Percentiles rank a stretch among this genome's conserved stretches.
phyloP scores from a whole-genome alignment of 2,888 invertebrate genomes.

The Rhagonycha lutea region DNA sequence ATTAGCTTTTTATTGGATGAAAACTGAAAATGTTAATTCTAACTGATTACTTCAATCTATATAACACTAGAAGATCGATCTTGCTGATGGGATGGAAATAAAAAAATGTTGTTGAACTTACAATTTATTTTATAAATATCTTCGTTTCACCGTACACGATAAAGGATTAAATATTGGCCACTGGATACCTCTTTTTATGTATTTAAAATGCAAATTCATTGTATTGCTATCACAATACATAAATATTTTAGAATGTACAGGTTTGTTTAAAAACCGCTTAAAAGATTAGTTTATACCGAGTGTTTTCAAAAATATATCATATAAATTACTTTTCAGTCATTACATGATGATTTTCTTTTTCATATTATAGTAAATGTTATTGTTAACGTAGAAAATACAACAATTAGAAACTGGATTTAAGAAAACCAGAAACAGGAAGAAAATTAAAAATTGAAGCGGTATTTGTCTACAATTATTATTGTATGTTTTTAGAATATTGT shows the following conservation, averaged over 20 bases:
- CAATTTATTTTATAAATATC: not conserved
- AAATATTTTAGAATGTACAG: not conserved
- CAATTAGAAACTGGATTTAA: not conserved
- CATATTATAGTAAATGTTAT: not conserved
- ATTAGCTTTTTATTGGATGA: not conserved
- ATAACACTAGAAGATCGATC: not conserved
- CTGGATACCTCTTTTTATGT: not conserved
- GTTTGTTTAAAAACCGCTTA: not conserved
- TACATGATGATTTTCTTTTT: not conserved
- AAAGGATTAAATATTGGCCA: not conserved
- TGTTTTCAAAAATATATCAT: not conserved
- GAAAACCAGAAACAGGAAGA: not conserved
- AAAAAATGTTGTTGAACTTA: not conserved
- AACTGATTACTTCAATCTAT: not conserved
- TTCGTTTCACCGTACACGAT: not conserved
- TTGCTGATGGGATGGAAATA: not conserved
- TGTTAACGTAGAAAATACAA: not conserved
- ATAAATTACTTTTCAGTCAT: not conserved
- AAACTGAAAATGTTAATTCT: not conserved
- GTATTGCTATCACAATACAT: not conserved
- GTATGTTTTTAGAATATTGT: not conserved
- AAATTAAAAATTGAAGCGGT: not conserved
- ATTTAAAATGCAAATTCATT: not conserved
- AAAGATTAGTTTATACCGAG: not conserved
- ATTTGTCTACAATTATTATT: not conserved